Evolutionary conservation across 1,140 invertebrate species (phyloP).

Genomic region (Goniozus legneri): DNA sequence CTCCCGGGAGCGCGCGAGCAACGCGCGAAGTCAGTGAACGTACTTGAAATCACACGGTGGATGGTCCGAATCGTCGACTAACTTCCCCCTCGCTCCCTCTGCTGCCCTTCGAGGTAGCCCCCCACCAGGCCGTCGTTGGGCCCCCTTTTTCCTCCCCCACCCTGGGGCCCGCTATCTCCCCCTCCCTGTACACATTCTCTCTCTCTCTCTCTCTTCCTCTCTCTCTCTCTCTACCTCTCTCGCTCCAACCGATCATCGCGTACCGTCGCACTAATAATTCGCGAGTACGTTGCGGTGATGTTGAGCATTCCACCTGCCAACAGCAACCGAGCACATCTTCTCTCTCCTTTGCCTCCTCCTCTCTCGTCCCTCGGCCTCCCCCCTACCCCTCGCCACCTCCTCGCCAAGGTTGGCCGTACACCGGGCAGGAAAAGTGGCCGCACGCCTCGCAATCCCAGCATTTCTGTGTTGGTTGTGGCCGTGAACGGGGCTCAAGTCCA

Average conservation of each 20-base stretch:
- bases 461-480: slow-evolving; percentile 52
- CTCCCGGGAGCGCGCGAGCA: too few species aligned
- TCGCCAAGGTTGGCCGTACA: too few species aligned
- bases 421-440: slow-evolving; percentile 49
- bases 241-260: slow-evolving; percentile 15
- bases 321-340: slow-evolving; percentile 38
- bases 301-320: slow-evolving; percentile 49
- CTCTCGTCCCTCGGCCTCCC: too few species aligned
- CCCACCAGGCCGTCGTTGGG: not conserved
- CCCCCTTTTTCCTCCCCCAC: too few species aligned
- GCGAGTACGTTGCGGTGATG: slow-evolving; percentile 36
- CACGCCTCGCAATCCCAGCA: slow-evolving; percentile 48
- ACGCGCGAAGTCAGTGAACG: slow-evolving; percentile 25
- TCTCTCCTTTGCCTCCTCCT: too few species aligned
- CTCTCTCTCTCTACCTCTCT: slow-evolving; percentile 9
- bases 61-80: slow-evolving; percentile 22
- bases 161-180: too few species aligned
- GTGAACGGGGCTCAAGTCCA: slow-evolving; percentile 53
- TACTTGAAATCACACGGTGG: slow-evolving; percentile 28
- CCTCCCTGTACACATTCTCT: slow-evolving; percentile 5
- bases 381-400: too few species aligned
- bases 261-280: slow-evolving; percentile 44
- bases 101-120: slow-evolving; percentile 2
- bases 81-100: not conserved
- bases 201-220: slow-evolving; percentile 11